Evolutionary conservation across 2,797 vertebrate species (phyloP), one percentile per base, ranked within the genome.

Genomic region (Crypturellus tataupa): DNA sequence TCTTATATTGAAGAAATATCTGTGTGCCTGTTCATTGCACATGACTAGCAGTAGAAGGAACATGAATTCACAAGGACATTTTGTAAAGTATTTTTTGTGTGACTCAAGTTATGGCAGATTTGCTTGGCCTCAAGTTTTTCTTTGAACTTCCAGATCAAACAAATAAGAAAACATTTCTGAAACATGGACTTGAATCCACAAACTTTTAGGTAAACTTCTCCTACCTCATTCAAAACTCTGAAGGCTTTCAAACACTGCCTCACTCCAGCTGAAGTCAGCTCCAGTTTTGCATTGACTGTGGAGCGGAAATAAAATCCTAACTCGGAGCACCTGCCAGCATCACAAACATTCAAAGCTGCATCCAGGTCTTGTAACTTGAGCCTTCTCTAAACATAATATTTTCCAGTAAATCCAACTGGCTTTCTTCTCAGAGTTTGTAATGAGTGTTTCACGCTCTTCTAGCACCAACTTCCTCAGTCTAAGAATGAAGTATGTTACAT

Each of bases 1-100:
- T 33, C 8, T 53, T 85, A 18, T 46, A 31, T 10, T 44, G 18
- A 46, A 60, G 10, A 82, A 42, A 63, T 83, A 40, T 47, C 10
- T 78, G 1, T 60, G 14, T 35, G 27, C 25, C 12, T 0, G 0
- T 70, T 67, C 23, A 11, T 59, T 73, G 23, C 20, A n/a, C 0
- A 1, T 42, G 7, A 40, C 39, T 63, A 53, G 47, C 39, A 14
- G 67, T 51, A 58, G 53, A 64, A 76, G 39, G 42, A 68, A 25
- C 2, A 0, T 47, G 29, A 37, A 44, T 73, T 85, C 59, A 37
- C 35, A 40, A 11, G 14, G 9, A 5, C 1, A 6, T 65, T 87
- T 85, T 62, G 19, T 47, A 33, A 23, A 0, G 0, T 83, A 23
- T 1, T 1, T 76, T 65, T 70, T 49, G 40, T 20, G 17, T 33